Conservation (phyloP, 92 coral and sea anemone species). For the Desmophyllum pertusum region DNA sequence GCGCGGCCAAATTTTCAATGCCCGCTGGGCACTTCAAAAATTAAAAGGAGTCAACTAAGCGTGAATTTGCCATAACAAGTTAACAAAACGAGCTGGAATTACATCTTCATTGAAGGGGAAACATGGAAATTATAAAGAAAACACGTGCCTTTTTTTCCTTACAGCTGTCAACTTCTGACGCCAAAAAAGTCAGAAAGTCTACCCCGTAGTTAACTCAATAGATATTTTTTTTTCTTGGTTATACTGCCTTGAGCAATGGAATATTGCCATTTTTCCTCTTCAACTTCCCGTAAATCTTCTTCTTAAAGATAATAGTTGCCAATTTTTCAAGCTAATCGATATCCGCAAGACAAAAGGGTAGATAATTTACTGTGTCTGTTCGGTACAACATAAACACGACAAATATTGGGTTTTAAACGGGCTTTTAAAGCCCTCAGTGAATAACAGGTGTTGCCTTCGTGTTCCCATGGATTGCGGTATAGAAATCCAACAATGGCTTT, state of each 20-base stretch:
- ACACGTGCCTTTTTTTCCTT: constrained; percentile 39
- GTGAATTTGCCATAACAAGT: constrained; percentile 15
- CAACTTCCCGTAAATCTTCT: neutral
- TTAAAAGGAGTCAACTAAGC: constrained; percentile 16
- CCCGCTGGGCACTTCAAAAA: constrained; percentile 16
- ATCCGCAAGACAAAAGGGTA: constrained; percentile 30
- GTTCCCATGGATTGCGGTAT: constrained; percentile 22
- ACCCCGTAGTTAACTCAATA: neutral
- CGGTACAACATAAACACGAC: constrained; percentile 33
- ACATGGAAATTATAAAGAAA: constrained; percentile 22
- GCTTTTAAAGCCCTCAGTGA: constrained; percentile 33
- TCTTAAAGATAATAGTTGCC: constrained; percentile 15
- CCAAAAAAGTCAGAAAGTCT: neutral
- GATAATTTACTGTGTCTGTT: constrained; percentile 33
- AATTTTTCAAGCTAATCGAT: constrained; percentile 23
- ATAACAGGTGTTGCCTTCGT: constrained; percentile 25
- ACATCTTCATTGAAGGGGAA: constrained; percentile 24
- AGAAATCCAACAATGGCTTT: constrained; percentile 17
- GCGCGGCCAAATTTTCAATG: neutral
- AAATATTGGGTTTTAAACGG: constrained; percentile 31
- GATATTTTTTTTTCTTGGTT: neutral
- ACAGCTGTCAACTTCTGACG: constrained; percentile 22
- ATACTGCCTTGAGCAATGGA: neutral
- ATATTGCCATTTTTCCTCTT: neutral
- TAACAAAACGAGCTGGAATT: constrained; percentile 36